Evolutionary conservation across 1,140 invertebrate genomes (phyloP), one percentile per base, ranked within the genome.

Genomic region (Argopecten irradians): DNA sequence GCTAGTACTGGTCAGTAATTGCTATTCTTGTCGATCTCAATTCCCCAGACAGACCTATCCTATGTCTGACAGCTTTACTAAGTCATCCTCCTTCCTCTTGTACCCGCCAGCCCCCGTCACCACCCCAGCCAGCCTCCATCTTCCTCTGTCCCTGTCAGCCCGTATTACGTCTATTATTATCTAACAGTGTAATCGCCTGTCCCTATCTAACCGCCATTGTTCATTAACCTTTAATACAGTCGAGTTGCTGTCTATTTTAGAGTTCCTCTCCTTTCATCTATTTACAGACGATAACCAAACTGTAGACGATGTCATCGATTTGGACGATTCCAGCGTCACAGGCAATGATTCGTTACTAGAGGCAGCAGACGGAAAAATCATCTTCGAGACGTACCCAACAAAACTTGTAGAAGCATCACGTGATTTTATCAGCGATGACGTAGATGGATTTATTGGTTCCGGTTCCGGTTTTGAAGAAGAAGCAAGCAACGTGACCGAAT

Each of bases 311-410:
- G 55, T 71, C 55, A 71, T 71, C 28, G 55, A 71, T 71, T 71
- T 71, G 55, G 55, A 71, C 55, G 55, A 71, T 71, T 71, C 55
- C 55, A 71, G 19, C 55, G n/a, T n/a, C 55, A 71, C 55, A 71
- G 55, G 55, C n/a, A 71, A 71, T 71, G 55, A 71, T 5, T 71
- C 55, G 55, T n/a, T 71, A 28, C 55, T 71, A 16, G 55, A 71
- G 55, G 55, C 55, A 71, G 55, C 55, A 71, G 55, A 71, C 55
- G 55, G 55, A 71, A 71, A 71, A 71, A 71, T 71, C 55, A 71
- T 71, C 55, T 71, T 71, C 55, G 55, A 71, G 22, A 71, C 55
- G 28, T 71, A 71, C 55, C 55, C 55, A 8, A 71, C 55, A 71
- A 71, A 71, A n/a, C 55, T 71, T 1, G 55, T 71, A 71, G 55